Evolutionary conservation across 2,113 vertebrate species (phyloP), one percentile per base, ranked within the genome.

Genomic region (Ictalurus punctatus): DNA sequence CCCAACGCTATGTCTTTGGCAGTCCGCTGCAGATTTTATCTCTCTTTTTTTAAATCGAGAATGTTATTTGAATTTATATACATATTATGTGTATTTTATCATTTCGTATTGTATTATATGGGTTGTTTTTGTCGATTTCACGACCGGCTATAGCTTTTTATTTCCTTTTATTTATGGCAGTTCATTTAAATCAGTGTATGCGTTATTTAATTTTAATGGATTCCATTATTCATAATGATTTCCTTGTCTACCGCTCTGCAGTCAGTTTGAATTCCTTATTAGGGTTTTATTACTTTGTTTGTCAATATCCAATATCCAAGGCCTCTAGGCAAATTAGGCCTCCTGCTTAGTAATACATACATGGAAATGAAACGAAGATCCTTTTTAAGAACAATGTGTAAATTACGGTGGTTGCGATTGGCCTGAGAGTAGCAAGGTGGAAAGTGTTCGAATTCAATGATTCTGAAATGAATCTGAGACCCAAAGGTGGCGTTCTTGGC

Each of bases 251-350:
- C 37, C 34, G 30, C 37, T 83, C 9, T 83, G 58, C 58, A 14
- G 81, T 83, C 34, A 3, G 34, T 40, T 83, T 83, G 25, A 83
- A 63, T 63, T 83, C 58, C 34, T 63, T 63, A 25, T 63, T 63
- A 44, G 23, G 23, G 21, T 61, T 83, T 83, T 83, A 83, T 61
- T 61, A 40, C 56, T 83, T 61, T 83, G 58, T 61, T 83, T 61
- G 58, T 37, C 78, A 81, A 56, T 56, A 30, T 58, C 78, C 78
- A 81, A 56, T 56, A 30, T 58, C 78, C 52, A 30, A 81, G 5
- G 10, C 30, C 56, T 1, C 1, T 2, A 12, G n/a, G 52, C 27
- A 17, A 81, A 81, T 81, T 17, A 81, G 48, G 6, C 52, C 9
- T 80, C 48, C 48, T 54, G 78, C 2, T 27, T 78, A 76, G 73